Evolutionary conservation across 2,113 vertebrate species (phyloP).

Genomic region (Pycnonotus jocosus): DNA sequence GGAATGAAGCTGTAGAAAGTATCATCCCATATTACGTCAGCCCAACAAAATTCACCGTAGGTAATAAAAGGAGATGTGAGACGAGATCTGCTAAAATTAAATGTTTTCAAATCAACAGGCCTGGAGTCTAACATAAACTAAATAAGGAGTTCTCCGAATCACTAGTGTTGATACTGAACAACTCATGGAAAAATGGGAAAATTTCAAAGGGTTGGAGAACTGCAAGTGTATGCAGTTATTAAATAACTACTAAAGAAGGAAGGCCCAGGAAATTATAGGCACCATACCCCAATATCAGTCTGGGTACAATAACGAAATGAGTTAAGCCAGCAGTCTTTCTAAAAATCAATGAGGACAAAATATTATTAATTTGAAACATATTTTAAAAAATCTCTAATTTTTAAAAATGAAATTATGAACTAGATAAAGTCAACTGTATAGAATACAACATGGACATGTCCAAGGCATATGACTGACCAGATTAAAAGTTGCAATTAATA

Average conservation of each 20-base stretch:
- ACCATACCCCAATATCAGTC: neutral
- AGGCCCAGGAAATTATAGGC: neutral
- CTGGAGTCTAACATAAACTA: constrained; percentile 63
- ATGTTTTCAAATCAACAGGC: constrained; percentile 66
- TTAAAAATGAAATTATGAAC: neutral
- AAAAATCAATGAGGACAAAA: neutral
- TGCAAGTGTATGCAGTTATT: neutral
- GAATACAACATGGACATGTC: neutral
- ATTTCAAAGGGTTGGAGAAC: constrained; percentile 39
- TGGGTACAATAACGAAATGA: neutral
- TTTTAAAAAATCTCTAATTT: rapidly evolving
- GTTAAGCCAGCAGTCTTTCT: neutral
- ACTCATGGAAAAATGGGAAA: constrained; percentile 57
- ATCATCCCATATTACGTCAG: constrained; percentile 60
- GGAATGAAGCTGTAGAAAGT: constrained; percentile 53
- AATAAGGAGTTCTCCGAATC: constrained; percentile 51
- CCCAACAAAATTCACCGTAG: constrained; percentile 63
- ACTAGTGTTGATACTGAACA: constrained; percentile 56
- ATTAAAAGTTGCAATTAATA: neutral
- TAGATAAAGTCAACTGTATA: neutral
- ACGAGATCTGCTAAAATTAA: constrained; percentile 58
- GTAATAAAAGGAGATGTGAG: constrained; percentile 66
- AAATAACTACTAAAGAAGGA: neutral
- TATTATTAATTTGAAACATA: neutral
- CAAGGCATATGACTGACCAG: neutral